These are phyloP conservation scores for Dufourea novaeangliae DNA, from an alignment of 1,140 invertebrate species.

Conservation along the genomic window DNA sequence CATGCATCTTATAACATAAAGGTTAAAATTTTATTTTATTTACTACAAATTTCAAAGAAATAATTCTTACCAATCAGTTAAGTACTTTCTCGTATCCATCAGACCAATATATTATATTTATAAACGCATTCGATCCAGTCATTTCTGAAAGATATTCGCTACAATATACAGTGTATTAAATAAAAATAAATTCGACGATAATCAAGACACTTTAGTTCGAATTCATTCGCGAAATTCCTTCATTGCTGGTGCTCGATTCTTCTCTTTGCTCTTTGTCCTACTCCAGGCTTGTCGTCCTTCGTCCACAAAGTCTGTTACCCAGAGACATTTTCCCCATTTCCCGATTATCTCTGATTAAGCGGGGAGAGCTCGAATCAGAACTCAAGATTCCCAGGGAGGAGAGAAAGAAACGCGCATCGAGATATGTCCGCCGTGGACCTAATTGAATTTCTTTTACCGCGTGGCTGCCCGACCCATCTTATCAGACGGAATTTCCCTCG, in stretches of 20 bases:
- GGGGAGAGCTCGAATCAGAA: slow-evolving; percentile 6
- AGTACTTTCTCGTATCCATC: too few species aligned
- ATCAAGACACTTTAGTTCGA: too few species aligned
- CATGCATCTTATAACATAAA: too few species aligned
- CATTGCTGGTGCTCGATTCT: background rate
- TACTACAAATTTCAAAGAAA: too few species aligned
- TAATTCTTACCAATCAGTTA: too few species aligned
- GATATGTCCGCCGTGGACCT: slow-evolving; percentile 31
- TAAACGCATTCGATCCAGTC: too few species aligned
- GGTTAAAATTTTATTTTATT: too few species aligned
- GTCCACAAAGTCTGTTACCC: slow-evolving; percentile 33
- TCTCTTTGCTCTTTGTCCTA: background rate
- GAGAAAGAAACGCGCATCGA: slow-evolving; percentile 13
- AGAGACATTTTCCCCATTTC: slow-evolving; percentile 34
- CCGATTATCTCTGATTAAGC: slow-evolving; percentile 63
- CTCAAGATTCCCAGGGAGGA: slow-evolving; percentile 8
- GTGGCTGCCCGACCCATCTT: background rate
- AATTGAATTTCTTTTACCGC: slow-evolving; percentile 51
- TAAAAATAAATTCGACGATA: too few species aligned
- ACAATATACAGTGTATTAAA: too few species aligned
- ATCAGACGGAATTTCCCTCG: slow-evolving; percentile 24
- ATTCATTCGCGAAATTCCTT: background rate
- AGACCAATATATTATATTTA: too few species aligned
- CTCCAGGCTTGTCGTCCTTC: slow-evolving; percentile 16
- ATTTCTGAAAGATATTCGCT: too few species aligned